These are phyloP conservation scores for Tiaroga cobitis DNA, from an alignment of 2,797 vertebrate genomes.

Conservation along the genomic window DNA sequence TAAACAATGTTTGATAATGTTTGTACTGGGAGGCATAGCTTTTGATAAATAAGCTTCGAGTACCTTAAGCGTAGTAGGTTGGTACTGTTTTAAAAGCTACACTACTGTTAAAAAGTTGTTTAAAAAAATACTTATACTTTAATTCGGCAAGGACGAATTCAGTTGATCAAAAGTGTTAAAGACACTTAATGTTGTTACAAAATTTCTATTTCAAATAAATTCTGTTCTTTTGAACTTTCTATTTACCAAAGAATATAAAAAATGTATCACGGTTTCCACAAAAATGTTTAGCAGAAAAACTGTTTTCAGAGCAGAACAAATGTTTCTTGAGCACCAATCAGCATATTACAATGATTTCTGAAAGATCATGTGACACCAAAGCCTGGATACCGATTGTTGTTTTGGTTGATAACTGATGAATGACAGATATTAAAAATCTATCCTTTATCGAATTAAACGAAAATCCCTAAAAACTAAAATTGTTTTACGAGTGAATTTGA, in stretches of 20 bases:
- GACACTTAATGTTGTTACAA: neutral
- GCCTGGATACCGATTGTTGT: neutral
- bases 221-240: neutral
- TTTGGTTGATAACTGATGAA: neutral
- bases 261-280: neutral
- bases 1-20: neutral
- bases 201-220: too few relatives aligned
- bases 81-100: neutral
- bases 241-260: neutral
- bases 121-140: too few relatives aligned
- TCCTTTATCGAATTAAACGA: neutral
- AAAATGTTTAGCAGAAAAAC: neutral
- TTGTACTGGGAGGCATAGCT: neutral
- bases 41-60: neutral
- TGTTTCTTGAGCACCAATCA: neutral
- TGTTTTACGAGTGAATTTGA: neutral
- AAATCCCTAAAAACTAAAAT: neutral
- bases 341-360: neutral
- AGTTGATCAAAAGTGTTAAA: neutral
- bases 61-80: neutral
- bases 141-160: neutral
- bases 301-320: neutral
- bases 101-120: neutral
- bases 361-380: neutral
- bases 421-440: neutral